Percentiles rank a stretch among this genome's conserved stretches.
Conservation (phyloP, 2,113 vertebrate genomes). For the Gymnobelideus leadbeateri region DNA sequence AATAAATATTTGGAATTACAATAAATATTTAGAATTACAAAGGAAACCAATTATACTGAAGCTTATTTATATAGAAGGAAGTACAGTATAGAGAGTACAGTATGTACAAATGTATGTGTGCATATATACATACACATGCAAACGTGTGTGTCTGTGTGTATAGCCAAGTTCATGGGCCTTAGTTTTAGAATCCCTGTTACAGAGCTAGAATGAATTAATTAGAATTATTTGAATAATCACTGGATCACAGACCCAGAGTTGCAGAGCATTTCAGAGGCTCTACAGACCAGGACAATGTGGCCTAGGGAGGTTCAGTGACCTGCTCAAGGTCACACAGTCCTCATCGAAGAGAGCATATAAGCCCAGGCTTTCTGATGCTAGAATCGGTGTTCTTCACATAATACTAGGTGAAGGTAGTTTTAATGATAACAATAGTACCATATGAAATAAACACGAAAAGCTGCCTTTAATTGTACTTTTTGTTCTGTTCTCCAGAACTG, state of each 20-base stretch:
- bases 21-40: background rate
- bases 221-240: background rate
- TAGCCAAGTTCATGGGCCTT: background rate
- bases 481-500: slow-evolving; percentile 88
- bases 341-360: no score
- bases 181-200: background rate
- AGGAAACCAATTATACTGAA: background rate
- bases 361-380: background rate
- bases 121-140: rapidly evolving
- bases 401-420: background rate
- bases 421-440: background rate
- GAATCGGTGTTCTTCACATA: background rate
- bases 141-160: background rate
- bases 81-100: background rate
- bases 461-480: slow-evolving; percentile 63
- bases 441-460: background rate
- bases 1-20: background rate
- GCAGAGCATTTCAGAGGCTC: rapidly evolving
- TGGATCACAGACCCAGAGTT: background rate
- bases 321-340: background rate
- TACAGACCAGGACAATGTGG: background rate
- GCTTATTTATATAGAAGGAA: background rate
- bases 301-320: background rate
- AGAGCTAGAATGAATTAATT: slow-evolving; percentile 19
- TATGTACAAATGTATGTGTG: background rate